These are phyloP conservation scores for Zapus hudsonius DNA, from an alignment of 2,113 vertebrate genomes.

Conservation along the genomic window DNA sequence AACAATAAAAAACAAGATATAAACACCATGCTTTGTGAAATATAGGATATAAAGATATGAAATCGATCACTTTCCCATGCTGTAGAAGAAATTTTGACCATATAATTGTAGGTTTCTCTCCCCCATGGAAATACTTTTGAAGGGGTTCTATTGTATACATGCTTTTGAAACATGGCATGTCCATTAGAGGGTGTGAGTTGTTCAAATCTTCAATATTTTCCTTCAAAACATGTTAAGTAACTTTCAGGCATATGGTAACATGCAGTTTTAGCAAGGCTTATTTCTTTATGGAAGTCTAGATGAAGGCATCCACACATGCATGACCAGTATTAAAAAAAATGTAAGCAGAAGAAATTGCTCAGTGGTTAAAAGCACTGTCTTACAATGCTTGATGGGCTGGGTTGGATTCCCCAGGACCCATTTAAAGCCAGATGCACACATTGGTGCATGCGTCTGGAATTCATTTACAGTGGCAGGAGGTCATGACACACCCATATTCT, in stretches of 20 bases:
- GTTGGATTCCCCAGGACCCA: no score
- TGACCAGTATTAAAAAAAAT: neutral
- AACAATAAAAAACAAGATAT: neutral
- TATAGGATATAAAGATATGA: neutral
- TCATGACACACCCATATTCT: no score
- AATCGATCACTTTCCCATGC: neutral
- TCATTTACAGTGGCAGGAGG: no score
- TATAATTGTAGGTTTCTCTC: neutral
- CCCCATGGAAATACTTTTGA: neutral
- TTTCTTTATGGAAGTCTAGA: constrained; percentile 1
- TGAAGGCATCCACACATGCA: neutral
- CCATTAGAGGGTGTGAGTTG: neutral
- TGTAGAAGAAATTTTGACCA: neutral
- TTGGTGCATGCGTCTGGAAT: no score
- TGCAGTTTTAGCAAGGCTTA: neutral
- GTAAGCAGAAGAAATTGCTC: no score
- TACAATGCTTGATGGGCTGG: no score
- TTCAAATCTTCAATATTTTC: neutral
- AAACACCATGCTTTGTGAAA: neutral
- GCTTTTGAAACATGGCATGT: neutral
- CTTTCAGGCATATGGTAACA: neutral
- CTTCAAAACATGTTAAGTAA: neutral
- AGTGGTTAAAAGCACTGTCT: no score
- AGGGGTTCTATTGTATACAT: no score
- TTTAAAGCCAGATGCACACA: no score